Percentiles rank a stretch among this genome's conserved stretches.
Evolutionary conservation across 1,140 invertebrate species (phyloP).

Genomic region (Drosophila jambulina): DNA sequence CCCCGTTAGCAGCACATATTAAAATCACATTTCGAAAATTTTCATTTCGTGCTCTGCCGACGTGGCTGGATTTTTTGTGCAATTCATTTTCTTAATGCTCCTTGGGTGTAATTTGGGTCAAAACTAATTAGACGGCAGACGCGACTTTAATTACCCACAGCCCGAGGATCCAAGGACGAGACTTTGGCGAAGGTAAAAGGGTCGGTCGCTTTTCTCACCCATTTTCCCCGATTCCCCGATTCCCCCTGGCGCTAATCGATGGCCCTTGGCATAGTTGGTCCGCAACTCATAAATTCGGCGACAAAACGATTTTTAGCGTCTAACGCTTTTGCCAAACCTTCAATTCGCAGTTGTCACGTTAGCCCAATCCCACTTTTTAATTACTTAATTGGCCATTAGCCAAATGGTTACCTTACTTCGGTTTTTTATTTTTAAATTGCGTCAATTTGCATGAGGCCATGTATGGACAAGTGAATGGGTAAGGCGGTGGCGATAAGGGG

Average conservation of each 20-base stretch:
- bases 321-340: conserved; percentile 32
- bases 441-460: conserved; percentile 33
- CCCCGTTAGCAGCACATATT: conserved; percentile 37
- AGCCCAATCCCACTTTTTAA: conserved; percentile 35
- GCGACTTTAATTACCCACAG: conserved; percentile 64
- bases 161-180: conserved; percentile 31
- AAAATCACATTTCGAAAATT: conserved; percentile 69
- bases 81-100: conserved; percentile 70
- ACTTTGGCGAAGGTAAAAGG: conserved; percentile 7
- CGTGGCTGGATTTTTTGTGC: conserved; percentile 45
- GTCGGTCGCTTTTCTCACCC: not conserved
- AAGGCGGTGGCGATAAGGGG: not conserved
- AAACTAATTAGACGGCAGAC: conserved; percentile 71
- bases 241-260: conserved; percentile 61
- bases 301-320: conserved; percentile 38
- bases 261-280: conserved; percentile 26
- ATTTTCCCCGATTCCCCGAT: not conserved
- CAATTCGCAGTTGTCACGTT: conserved; percentile 75
- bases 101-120: conserved; percentile 68
- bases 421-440: conserved; percentile 22
- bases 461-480: too few species aligned
- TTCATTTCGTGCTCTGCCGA: conserved; percentile 24
- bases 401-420: conserved; percentile 32
- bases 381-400: conserved; percentile 82
- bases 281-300: conserved; percentile 44